Conservation (phyloP, 2,797 vertebrate species). For the Sphenopsis melanotis region DNA sequence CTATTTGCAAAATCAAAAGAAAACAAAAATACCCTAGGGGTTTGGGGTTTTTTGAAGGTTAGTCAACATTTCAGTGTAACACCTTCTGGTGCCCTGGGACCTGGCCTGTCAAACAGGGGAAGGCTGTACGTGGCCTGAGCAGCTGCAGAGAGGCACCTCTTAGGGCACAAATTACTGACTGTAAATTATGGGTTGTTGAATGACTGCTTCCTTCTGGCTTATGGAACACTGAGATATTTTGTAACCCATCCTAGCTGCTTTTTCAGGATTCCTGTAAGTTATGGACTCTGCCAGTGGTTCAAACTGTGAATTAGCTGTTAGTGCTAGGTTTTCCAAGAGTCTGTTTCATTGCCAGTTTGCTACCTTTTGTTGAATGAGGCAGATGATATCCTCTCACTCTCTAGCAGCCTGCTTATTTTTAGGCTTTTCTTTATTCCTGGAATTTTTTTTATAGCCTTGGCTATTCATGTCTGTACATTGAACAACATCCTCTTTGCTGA, state of each 20-base stretch:
- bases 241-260: neutral
- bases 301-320: neutral
- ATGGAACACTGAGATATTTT: neutral
- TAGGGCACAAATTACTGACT: neutral
- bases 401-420: neutral
- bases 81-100: neutral
- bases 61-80: neutral
- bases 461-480: neutral
- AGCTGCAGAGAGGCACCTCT: neutral
- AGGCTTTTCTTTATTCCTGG: neutral
- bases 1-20: neutral
- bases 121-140: neutral
- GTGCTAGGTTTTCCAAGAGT: neutral
- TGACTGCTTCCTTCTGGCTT: neutral
- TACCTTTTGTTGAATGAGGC: neutral
- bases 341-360: neutral
- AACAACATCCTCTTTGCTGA: neutral
- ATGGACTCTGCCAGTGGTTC: neutral
- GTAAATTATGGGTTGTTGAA: neutral
- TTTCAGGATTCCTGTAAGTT: neutral
- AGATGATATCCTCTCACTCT: neutral
- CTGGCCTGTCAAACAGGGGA: neutral
- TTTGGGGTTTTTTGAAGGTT: neutral
- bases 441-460: neutral
- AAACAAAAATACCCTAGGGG: accelerated